Conservation (phyloP, 1,140 invertebrate genomes). For the Periplaneta americana region DNA sequence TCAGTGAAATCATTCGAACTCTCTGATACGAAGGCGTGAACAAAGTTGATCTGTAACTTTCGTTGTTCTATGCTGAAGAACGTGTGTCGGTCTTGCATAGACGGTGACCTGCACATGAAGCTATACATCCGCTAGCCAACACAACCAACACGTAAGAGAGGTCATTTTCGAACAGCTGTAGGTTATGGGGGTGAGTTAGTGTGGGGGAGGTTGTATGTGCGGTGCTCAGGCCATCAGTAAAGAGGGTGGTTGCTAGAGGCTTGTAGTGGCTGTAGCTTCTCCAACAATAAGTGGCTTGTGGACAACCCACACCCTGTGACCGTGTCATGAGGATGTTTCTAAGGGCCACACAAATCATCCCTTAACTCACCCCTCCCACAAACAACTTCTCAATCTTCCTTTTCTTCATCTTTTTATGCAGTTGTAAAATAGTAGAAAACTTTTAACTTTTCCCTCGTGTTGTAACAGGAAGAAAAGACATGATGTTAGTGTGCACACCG, state of each 20-base stretch:
- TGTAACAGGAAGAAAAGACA: neutral
- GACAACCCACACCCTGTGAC: neutral
- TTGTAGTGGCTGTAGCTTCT: neutral
- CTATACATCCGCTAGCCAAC: neutral
- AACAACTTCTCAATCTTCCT: neutral
- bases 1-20: too few relatives aligned
- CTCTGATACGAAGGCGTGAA: too few relatives aligned
- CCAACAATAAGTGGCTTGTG: neutral
- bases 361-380: neutral
- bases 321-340: neutral
- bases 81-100: neutral
- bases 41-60: too few relatives aligned
- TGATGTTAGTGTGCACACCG: neutral
- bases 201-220: neutral
- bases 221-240: neutral
- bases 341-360: neutral
- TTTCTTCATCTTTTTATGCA: neutral
- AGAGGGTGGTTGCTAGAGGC: neutral
- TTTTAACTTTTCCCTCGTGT: neutral
- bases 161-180: neutral
- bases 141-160: neutral
- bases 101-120: neutral
- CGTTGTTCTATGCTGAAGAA: too few relatives aligned
- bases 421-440: neutral
- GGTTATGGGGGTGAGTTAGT: neutral